Evolutionary conservation across 2,797 vertebrate species (phyloP), one percentile per base, ranked within the genome.

Genomic region (Coregonus ussuriensis): DNA sequence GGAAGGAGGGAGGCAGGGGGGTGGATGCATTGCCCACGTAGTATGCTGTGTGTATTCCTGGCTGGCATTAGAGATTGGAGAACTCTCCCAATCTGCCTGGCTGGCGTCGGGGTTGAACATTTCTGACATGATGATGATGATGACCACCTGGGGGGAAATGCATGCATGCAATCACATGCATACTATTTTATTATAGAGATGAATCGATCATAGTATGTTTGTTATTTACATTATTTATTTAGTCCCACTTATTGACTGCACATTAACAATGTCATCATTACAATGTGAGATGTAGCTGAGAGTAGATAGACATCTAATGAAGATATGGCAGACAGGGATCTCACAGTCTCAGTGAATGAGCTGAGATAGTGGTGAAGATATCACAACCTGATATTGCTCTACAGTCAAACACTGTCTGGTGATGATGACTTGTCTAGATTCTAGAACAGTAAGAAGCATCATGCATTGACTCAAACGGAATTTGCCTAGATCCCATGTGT

Each of bases 1-100:
- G 68, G 66, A 68, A 74, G 66, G 47, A 71, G 72, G 18, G 54
- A 37, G 31, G 54, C 13, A 4, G 69, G 54, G 79, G 78, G 16
- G 69, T 4, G 76, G 79, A 74, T 82, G 80, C 81, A 80, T 89
- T 84, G 83, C 80, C 87, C 88, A 91, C 88, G 84, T 88, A 88
- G 86, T 59, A 47, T 72, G 59, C 71, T 79, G 9, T 47, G 41
- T 47, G 9, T 76, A 73, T 74, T 67, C 65, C 74, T 66, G 41
- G 52, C 53, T 77, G 66, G 18, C 52, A 69, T 74, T 74, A 73
- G 53, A 72, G 18, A 59, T 67, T 1, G 11, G 62, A 14, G 63
- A 66, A 66, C 63, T 15, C 15, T 41, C 16, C 33, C 16, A 9
- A 25, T 62, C 18, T 69, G 67, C 18, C 67, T 18, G 16, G 37